Base-by-base conservation (phyloP, 2,888 invertebrate genomes). In the Strigamia transsilvanica region DNA sequence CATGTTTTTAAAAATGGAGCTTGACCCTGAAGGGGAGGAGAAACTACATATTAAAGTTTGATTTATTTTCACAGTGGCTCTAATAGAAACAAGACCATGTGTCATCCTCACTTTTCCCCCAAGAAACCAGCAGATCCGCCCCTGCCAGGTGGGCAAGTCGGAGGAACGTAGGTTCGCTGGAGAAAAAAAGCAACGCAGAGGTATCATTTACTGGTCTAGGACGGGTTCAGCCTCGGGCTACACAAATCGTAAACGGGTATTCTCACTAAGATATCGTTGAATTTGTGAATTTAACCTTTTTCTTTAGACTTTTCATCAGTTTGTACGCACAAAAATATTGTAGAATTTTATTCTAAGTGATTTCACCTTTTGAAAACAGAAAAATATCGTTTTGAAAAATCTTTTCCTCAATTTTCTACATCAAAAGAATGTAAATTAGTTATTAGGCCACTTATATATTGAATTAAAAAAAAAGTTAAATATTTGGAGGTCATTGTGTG, bases 51-150 rank as follows among this genome's bases (percentile, higher is more conserved):
- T 56, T 56, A 56, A 56, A 56, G 56, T 56, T n/a, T 56, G 56
- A 56, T 56, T 56, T 56, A 56, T 56, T 56, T 56, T n/a, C 56
- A 18, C 18, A 7, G 56, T 56, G 56, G 56, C 56, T 56, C 38
- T 56, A 56, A 56, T 56, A 56, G 56, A 56, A 56, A 56, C 56
- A 56, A 56, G 56, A 56, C 56, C 56, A 56, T 56, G 56, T 56
- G 56, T 56, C 56, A 56, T 56, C 56, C 56, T 56, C 56, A 56
- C 56, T 56, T 56, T 56, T 56, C 21, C 56, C 56, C 46, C 15
- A 46, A 13, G 15, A 46, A 46, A 46, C 46, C 46, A 12, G 46
- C 46, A 46, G 56, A 56, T 18, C 56, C 56, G 56, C 56, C 56
- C 56, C 56, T 56, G 56, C 56, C 56, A 56, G 56, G 56, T 56